phyloP scores from a whole-genome alignment of 2,113 vertebrate species.

The Nibea coibor region DNA sequence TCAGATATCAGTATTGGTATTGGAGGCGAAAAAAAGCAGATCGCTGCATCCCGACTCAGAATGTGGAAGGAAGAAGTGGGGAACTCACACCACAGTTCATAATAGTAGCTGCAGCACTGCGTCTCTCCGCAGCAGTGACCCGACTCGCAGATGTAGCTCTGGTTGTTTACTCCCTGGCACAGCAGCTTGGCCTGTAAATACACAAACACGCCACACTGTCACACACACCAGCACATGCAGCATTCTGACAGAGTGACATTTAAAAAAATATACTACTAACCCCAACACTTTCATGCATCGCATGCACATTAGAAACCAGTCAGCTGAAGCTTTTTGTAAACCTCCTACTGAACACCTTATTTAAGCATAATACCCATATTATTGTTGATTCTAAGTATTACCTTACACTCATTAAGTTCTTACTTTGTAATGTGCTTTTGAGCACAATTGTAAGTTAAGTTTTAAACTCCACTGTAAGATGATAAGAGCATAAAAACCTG shows the following conservation, averaged over 20 bases:
- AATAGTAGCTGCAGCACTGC: conserved; percentile 96
- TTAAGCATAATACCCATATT: not conserved
- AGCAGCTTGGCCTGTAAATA: conserved; percentile 87
- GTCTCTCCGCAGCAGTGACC: conserved; percentile 96
- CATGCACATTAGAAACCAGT: not conserved
- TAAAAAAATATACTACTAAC: not conserved
- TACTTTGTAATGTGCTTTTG: not conserved
- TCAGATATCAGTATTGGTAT: too few relatives aligned
- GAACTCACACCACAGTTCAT: conserved; percentile 98
- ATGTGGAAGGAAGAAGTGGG: not conserved
- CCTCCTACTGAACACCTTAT: not conserved
- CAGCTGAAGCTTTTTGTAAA: not conserved
- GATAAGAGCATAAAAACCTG: too few relatives aligned
- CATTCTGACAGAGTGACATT: not conserved
- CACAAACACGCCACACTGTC: not conserved
- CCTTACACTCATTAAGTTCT: not conserved
- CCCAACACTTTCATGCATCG: not conserved
- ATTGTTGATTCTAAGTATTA: not conserved
- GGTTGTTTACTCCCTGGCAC: conserved; percentile 92
- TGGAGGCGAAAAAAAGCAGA: too few relatives aligned
- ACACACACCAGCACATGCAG: not conserved
- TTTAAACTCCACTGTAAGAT: too few relatives aligned
- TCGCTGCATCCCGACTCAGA: not conserved
- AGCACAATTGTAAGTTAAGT: too few relatives aligned
- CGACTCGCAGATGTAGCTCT: conserved; percentile 94